These are phyloP conservation scores for Agrochola circellaris DNA, from an alignment of 2,888 invertebrate species.

Conservation along the genomic window DNA sequence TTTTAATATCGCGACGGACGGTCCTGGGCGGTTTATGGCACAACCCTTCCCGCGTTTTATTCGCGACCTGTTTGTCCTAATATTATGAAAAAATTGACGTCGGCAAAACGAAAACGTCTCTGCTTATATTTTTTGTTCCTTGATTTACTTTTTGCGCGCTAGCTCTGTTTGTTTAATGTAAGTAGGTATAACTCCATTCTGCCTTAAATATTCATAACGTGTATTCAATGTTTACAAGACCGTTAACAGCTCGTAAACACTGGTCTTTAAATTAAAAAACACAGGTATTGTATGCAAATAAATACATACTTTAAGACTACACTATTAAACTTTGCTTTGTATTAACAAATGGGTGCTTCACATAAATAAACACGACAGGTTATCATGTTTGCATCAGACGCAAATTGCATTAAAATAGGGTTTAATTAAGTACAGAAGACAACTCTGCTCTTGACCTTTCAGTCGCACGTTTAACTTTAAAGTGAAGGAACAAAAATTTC, in stretches of 20 bases:
- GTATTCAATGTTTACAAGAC: constrained; percentile 28
- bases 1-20: constrained; percentile 91
- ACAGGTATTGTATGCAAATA: constrained; percentile 36
- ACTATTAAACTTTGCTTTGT: constrained; percentile 29
- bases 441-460: constrained; percentile 29
- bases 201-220: constrained; percentile 25
- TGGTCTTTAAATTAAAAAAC: constrained; percentile 24
- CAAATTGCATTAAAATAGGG: constrained; percentile 31
- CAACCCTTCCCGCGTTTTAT: constrained; percentile 90
- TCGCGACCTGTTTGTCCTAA: constrained; percentile 90
- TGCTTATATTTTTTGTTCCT: constrained; percentile 77
- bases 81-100: constrained; percentile 90
- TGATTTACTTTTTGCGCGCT: constrained; percentile 57
- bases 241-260: constrained; percentile 36
- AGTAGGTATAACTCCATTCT: constrained; percentile 15
- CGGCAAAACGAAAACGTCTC: constrained; percentile 85
- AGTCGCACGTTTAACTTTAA: constrained; percentile 17
- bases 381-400: constrained; percentile 25
- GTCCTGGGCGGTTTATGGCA: constrained; percentile 89
- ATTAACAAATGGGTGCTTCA: constrained; percentile 36
- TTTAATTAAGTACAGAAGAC: constrained; percentile 32
- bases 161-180: constrained; percentile 20
- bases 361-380: constrained; percentile 29
- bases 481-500: constrained; percentile 3
- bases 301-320: background rate